These are phyloP conservation scores for Poecilia gillii DNA, from an alignment of 2,797 vertebrate genomes.

Conservation along the genomic window DNA sequence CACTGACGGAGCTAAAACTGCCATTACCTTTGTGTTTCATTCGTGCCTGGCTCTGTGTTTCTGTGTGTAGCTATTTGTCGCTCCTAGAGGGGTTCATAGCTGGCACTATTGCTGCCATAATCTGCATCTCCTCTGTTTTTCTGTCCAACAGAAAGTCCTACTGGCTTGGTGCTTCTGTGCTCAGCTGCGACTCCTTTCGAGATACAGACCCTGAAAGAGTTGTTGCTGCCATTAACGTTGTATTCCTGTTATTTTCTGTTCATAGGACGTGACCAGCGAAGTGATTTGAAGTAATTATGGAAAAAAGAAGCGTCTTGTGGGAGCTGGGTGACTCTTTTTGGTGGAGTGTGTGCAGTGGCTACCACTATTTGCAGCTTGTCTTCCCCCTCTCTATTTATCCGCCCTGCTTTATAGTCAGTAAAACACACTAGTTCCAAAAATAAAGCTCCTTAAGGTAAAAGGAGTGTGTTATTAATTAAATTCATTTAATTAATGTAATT, in stretches of 20 bases:
- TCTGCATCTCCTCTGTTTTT: background rate
- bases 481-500: background rate
- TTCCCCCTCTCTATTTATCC: too few relatives aligned
- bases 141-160: background rate
- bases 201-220: background rate
- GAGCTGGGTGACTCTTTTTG: too few relatives aligned
- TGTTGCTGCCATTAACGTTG: background rate
- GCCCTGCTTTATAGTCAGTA: too few relatives aligned
- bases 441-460: too few relatives aligned
- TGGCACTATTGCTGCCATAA: background rate
- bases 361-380: too few relatives aligned
- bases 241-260: background rate
- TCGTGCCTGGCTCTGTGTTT: background rate
- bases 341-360: too few relatives aligned
- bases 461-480: background rate
- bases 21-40: background rate
- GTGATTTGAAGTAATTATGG: background rate
- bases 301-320: background rate
- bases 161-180: background rate
- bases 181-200: background rate
- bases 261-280: background rate
- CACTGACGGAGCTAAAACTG: background rate
- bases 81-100: background rate
- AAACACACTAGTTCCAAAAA: too few relatives aligned
- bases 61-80: background rate